phyloP scores from a whole-genome alignment of 1,140 invertebrate genomes.

The Formica exsecta region DNA sequence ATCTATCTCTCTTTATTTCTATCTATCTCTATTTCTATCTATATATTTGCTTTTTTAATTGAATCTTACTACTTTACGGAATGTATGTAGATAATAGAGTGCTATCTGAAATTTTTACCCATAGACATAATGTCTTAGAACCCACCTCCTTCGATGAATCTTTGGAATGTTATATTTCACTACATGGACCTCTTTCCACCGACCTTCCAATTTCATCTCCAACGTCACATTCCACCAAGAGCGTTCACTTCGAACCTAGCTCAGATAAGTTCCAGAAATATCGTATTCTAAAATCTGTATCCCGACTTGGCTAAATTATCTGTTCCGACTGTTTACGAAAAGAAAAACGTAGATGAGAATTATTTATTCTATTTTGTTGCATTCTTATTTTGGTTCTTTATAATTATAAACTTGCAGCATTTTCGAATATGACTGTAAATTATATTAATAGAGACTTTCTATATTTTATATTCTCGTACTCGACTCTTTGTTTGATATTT shows the following conservation, averaged over 20 bases:
- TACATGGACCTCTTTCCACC: conserved; percentile 68
- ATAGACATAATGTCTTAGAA: neutral
- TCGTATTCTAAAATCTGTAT: conserved; percentile 22
- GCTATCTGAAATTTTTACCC: no score
- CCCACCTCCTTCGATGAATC: neutral
- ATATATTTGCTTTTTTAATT: no score
- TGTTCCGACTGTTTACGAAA: conserved; percentile 8
- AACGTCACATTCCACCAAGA: conserved; percentile 38
- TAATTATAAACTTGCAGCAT: conserved; percentile 14
- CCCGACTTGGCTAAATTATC: conserved; percentile 26
- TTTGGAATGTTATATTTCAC: conserved; percentile 64
- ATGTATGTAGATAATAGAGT: no score
- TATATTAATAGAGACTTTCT: conserved; percentile 1
- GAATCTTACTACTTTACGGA: no score
- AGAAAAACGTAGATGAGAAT: conserved; percentile 27
- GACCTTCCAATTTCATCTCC: conserved; percentile 62
- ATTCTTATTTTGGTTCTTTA: neutral
- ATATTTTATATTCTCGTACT: neutral
- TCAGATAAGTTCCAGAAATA: conserved; percentile 51
- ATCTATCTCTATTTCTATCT: no score
- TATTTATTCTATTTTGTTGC: conserved; percentile 10
- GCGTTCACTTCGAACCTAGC: conserved; percentile 50
- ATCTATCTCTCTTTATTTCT: no score
- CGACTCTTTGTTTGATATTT: neutral
- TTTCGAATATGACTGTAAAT: neutral